phyloP scores from a whole-genome alignment of 2,888 invertebrate species.

The Oscheius sp. region DNA sequence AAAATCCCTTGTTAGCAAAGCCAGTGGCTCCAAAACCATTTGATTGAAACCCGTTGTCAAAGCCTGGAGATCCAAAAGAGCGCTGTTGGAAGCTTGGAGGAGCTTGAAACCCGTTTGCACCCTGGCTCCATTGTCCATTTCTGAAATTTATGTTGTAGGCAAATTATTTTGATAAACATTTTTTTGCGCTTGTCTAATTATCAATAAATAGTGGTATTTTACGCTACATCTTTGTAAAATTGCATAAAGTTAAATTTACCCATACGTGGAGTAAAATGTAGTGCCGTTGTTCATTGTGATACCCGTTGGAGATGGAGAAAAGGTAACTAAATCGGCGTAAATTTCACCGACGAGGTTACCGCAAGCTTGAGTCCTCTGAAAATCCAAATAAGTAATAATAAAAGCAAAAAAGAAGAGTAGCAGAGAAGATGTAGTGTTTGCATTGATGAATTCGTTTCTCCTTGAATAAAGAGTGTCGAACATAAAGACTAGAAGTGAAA shows the following conservation, averaged over 20 bases:
- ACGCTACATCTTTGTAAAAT: background rate
- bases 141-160: background rate
- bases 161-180: background rate
- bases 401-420: too few species aligned
- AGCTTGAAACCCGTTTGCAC: background rate
- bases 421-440: too few species aligned
- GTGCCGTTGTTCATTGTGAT: background rate
- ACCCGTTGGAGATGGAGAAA: background rate
- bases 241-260: background rate
- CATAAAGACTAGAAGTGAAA: too few species aligned
- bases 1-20: background rate
- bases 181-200: background rate
- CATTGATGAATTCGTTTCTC: too few species aligned
- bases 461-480: too few species aligned
- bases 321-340: background rate
- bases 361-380: background rate
- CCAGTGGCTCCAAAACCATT: background rate
- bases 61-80: background rate
- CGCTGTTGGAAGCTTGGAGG: background rate
- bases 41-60: background rate
- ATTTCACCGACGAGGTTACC: slow-evolving; percentile 7
- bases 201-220: background rate
- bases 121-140: background rate
- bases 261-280: background rate
- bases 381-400: too few species aligned